phyloP scores from a whole-genome alignment of 2,888 invertebrate species.

The Gari tellinella region DNA sequence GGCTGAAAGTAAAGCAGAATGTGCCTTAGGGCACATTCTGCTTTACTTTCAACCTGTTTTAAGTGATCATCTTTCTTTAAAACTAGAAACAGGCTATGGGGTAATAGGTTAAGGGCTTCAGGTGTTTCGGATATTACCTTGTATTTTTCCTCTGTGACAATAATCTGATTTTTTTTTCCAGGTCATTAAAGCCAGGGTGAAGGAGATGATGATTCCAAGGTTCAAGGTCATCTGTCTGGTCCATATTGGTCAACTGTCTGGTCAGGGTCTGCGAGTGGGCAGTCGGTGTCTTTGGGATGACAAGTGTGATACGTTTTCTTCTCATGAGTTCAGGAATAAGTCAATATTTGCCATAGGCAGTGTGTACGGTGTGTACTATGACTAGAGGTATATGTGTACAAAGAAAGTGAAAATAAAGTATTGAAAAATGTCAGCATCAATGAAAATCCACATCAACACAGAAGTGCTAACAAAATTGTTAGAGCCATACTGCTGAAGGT shows the following conservation, averaged over 20 bases:
- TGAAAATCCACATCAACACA: no score
- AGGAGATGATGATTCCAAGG: slow-evolving; percentile 82
- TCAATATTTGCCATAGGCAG: slow-evolving; percentile 83
- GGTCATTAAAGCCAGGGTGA: slow-evolving; percentile 83
- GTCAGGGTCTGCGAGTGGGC: slow-evolving; percentile 80
- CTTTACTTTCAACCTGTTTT: no score
- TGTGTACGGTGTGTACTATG: slow-evolving; percentile 81
- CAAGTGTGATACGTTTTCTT: slow-evolving; percentile 79
- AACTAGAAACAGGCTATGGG: no score
- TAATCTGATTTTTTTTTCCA: slow-evolving; percentile 52
- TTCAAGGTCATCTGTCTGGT: slow-evolving; percentile 83
- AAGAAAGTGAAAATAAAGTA: neutral
- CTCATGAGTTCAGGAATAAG: slow-evolving; percentile 81
- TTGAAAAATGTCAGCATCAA: no score
- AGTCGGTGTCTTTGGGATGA: slow-evolving; percentile 84
- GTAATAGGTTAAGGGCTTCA: no score
- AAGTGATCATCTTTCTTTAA: no score
- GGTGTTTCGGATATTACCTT: no score
- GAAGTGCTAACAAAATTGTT: no score
- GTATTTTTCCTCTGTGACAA: no score
- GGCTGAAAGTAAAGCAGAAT: no score
- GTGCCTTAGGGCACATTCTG: no score
- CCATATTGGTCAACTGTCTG: slow-evolving; percentile 81
- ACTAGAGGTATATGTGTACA: slow-evolving; percentile 50
- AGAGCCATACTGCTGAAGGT: no score